These are phyloP conservation scores for Porites australiensis DNA, from an alignment of 64 coral and sea anemone species.

Conservation along the genomic window DNA sequence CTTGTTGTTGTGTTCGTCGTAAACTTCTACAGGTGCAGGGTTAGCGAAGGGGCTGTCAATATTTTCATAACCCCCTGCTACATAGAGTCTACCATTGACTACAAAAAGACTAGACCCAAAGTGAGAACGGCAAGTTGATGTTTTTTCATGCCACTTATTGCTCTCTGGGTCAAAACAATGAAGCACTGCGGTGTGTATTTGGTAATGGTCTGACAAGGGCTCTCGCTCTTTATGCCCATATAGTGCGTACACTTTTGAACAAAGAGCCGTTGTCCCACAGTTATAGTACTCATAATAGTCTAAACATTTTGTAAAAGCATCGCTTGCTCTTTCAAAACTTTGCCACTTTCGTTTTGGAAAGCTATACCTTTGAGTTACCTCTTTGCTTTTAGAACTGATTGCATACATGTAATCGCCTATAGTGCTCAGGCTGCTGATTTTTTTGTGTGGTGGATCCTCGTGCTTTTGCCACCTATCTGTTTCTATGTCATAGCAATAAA, in stretches of 20 bases:
- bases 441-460: neutral
- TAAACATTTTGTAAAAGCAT: no score
- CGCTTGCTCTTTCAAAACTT: no score
- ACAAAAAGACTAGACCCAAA: constrained; percentile 18
- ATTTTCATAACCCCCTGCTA: neutral
- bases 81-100: neutral
- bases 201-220: no score
- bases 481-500: neutral
- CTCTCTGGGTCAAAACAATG: neutral
- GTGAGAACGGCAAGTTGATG: neutral
- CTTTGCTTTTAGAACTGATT: neutral
- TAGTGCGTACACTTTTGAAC: neutral
- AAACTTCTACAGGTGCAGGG: neutral
- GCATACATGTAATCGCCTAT: neutral
- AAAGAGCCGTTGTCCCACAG: neutral
- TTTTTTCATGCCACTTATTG: neutral
- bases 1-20: neutral
- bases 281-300: no score
- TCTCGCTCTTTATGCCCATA: neutral
- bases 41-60: neutral
- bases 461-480: no score
- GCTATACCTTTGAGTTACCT: neutral
- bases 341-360: neutral
- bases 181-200: neutral
- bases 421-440: neutral